Evolutionary conservation across 2,888 invertebrate genomes (phyloP).

Genomic region (Heliconius ethilla): DNA sequence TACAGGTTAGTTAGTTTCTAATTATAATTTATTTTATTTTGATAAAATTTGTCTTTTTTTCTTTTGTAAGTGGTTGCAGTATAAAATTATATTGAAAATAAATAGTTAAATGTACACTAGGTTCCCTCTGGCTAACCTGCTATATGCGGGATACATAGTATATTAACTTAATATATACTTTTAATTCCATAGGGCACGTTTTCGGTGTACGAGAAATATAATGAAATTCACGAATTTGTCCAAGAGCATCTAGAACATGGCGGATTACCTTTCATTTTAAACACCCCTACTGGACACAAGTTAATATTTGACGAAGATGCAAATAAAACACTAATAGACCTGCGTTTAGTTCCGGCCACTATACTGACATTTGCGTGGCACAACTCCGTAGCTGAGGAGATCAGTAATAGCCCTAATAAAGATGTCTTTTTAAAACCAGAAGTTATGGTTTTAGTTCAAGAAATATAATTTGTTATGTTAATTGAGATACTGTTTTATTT

Average conservation of each 20-base stretch:
- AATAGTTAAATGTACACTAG: no score
- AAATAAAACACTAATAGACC: slow-evolving; percentile 88
- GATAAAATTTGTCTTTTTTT: background rate
- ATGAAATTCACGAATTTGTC: slow-evolving; percentile 89
- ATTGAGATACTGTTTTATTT: background rate
- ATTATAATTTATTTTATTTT: background rate
- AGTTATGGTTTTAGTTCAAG: slow-evolving; percentile 86
- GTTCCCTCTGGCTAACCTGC: no score
- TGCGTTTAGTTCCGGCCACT: slow-evolving; percentile 91
- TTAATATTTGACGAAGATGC: slow-evolving; percentile 84
- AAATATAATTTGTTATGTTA: slow-evolving; percentile 59
- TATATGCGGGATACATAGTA: no score
- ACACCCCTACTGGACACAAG: slow-evolving; percentile 85
- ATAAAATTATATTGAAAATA: no score
- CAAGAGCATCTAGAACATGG: slow-evolving; percentile 87
- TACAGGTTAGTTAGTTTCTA: slow-evolving; percentile 83
- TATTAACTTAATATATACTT: no score
- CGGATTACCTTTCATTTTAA: slow-evolving; percentile 86
- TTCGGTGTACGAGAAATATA: slow-evolving; percentile 89
- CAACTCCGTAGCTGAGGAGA: slow-evolving; percentile 74
- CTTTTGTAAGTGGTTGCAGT: no score
- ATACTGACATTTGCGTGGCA: slow-evolving; percentile 90
- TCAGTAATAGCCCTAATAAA: slow-evolving; percentile 75
- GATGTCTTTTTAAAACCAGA: slow-evolving; percentile 89
- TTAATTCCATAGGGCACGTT: slow-evolving; percentile 89